phyloP scores from a whole-genome alignment of 1,140 invertebrate genomes.

The Piezodorus guildinii region DNA sequence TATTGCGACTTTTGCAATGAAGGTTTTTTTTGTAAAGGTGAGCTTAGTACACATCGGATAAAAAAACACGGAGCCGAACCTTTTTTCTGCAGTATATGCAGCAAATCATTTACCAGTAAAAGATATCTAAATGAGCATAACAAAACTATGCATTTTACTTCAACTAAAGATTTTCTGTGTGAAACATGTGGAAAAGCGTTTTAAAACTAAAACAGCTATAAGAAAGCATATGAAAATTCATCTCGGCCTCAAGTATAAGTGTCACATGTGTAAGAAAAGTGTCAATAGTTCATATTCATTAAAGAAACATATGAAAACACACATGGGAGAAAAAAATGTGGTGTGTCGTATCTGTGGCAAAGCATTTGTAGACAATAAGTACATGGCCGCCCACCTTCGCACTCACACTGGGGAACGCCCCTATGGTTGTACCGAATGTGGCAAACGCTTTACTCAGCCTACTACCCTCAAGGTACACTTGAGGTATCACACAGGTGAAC shows the following conservation, averaged over 20 bases:
- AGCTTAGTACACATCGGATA: slow-evolving; percentile 30
- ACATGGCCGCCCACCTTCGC: slow-evolving; percentile 34
- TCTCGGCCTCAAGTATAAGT: slow-evolving; percentile 31
- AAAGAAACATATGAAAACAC: slow-evolving; percentile 16
- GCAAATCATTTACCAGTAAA: slow-evolving; percentile 39
- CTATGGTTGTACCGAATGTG: slow-evolving; percentile 37
- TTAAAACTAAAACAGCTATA: slow-evolving; percentile 43
- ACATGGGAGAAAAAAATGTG: slow-evolving; percentile 16
- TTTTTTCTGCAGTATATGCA: slow-evolving; percentile 42
- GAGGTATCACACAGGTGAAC: slow-evolving; percentile 54
- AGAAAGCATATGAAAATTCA: slow-evolving; percentile 46
- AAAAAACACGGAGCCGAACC: slow-evolving; percentile 41
- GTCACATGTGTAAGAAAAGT: slow-evolving; percentile 8
- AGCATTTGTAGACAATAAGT: slow-evolving; percentile 16
- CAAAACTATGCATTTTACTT: slow-evolving; percentile 23
- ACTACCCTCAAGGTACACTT: slow-evolving; percentile 60
- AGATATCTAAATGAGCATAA: slow-evolving; percentile 27
- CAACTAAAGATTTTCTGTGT: slow-evolving; percentile 36
- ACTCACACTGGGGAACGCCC: slow-evolving; percentile 38
- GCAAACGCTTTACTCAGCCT: slow-evolving; percentile 53
- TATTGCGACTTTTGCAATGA: slow-evolving; percentile 37
- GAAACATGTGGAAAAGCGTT: slow-evolving; percentile 42
- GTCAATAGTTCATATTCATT: background rate
- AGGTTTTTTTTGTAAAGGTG: slow-evolving; percentile 36
- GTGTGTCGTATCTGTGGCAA: slow-evolving; percentile 17